These are phyloP conservation scores for Procambarus clarkii DNA, from an alignment of 1,140 invertebrate genomes.

Conservation along the genomic window DNA sequence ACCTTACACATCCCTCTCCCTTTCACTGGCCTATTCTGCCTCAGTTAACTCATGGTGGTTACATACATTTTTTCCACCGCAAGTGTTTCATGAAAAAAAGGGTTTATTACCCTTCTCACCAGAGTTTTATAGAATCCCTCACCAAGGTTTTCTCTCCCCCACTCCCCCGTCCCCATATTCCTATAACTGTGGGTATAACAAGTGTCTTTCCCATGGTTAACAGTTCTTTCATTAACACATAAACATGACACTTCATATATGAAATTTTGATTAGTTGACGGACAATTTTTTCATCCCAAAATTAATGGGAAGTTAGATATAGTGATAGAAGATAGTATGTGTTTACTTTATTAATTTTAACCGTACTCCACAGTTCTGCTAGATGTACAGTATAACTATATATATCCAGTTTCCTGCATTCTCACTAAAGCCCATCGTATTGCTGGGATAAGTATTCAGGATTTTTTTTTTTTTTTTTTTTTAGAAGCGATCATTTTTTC, in stretches of 20 bases:
- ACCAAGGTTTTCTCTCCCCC: background rate
- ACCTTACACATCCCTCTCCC: background rate
- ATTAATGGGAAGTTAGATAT: background rate
- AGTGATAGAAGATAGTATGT: slow-evolving; percentile 7
- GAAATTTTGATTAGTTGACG: background rate
- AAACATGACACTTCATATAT: background rate
- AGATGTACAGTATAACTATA: background rate
- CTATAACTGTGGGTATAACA: background rate
- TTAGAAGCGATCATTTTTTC: background rate
- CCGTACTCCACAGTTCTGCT: background rate
- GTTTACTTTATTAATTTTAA: background rate
- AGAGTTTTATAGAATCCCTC: background rate
- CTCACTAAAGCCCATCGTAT: background rate
- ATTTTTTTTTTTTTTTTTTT: background rate
- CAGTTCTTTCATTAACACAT: background rate
- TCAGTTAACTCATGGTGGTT: background rate
- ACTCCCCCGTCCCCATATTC: background rate
- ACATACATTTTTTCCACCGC: too few relatives aligned
- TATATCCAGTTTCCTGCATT: background rate
- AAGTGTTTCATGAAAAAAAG: too few relatives aligned
- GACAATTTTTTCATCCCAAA: background rate
- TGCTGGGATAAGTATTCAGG: slow-evolving; percentile 5
- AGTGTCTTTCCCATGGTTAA: background rate
- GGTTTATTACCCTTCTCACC: background rate
- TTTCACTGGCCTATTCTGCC: background rate